Conservation (phyloP, 2,113 vertebrate species). For the human region DNA sequence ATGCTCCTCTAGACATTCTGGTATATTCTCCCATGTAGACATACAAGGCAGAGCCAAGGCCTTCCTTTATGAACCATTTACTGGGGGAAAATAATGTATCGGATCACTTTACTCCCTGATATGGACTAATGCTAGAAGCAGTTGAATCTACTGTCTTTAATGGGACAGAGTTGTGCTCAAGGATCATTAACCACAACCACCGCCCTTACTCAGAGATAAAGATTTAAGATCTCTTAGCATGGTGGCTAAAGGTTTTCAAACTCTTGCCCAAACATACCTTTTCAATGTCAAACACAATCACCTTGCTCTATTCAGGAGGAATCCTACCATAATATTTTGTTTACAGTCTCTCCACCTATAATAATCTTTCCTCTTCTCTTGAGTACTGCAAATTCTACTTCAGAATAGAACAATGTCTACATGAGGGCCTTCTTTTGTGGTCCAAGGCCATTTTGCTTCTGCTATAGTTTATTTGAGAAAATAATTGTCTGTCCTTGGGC, state of each 20-base stretch:
- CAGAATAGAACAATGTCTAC: not conserved
- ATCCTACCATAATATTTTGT: not conserved
- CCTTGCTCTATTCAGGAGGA: not conserved
- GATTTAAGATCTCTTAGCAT: not conserved
- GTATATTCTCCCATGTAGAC: not conserved
- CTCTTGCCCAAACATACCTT: not conserved
- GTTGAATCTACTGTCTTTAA: not conserved
- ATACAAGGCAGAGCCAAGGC: not conserved
- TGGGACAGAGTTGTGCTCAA: not conserved
- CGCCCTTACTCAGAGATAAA: not conserved
- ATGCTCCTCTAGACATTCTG: not conserved
- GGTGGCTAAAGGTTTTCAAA: slow-evolving; percentile 7
- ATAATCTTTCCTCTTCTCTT: not conserved
- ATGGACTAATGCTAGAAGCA: not conserved
- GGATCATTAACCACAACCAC: not conserved
- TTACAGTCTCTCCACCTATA: not conserved
- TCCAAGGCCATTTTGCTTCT: not conserved
- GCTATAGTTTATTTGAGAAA: not conserved
- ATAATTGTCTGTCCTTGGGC: not conserved
- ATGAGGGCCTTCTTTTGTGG: not conserved
- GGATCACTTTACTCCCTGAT: not conserved
- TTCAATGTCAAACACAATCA: not conserved
- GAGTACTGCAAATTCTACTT: not conserved
- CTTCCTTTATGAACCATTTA: not conserved
- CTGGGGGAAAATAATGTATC: not conserved